Evolutionary conservation across 2,113 vertebrate genomes (phyloP), one percentile per base, ranked within the genome.

Genomic region (Nestor notabilis): DNA sequence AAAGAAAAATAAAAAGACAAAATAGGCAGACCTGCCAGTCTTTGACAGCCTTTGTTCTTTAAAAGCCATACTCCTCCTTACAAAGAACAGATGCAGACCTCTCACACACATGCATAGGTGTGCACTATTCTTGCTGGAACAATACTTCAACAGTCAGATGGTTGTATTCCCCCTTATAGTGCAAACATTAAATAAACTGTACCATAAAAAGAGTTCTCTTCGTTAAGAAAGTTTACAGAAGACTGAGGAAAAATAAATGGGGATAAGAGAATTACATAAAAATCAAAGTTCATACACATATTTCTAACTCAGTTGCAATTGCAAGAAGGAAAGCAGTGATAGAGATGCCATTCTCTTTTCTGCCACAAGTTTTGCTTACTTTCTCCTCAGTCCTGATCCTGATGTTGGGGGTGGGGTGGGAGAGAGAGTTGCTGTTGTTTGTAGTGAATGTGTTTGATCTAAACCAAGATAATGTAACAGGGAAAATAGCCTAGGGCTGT

Each of bases 371-470:
- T 79, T 75, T 43, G 16, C 7, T 35, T 68, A 21, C 25, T 71
- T 49, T 44, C 15, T 76, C 6, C 11, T 2, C 7, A 20, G 31
- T 63, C 17, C 20, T 90, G 29, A 33, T 35, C 7, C 27, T 68
- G 10, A 3, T 33, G 6, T 53, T 70, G 10, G 7, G 20, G 10
- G 3, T 7, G 5, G 13, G 33, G 14, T 0, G 0, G 11, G 8
- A 13, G 5, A 71, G 4, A 3, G 13, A 1, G 11, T 5, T 66
- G 27, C 4, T 61, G 13, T 1, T 76, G 11, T 61, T 39, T 25
- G 7, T 13, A 39, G 6, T 17, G 29, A 16, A 46, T 43, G 3
- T 7, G 25, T 75, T 56, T 85, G 19, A n/a, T 61, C 23, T 72
- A 31, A 37, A 28, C 10, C 16, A 64, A 61, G 33, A 8, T 16